These are phyloP conservation scores for Pheosia gnoma DNA, from an alignment of 2,888 invertebrate species.

Conservation along the genomic window DNA sequence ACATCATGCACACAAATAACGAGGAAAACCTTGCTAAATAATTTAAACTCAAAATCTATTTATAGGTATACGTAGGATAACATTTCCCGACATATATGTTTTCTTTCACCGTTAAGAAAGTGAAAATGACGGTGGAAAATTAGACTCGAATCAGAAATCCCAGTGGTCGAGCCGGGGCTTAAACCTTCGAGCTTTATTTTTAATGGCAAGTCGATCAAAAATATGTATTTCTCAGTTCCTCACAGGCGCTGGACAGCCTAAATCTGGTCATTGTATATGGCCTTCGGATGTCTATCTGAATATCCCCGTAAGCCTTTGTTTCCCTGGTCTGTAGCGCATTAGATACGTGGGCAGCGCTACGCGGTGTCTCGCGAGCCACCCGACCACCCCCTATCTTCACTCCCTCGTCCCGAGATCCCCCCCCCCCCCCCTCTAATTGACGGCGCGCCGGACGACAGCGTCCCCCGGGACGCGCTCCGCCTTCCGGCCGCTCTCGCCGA, in stretches of 20 bases:
- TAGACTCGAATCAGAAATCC: too few species aligned
- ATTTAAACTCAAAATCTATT: slow-evolving; percentile 21
- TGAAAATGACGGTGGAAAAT: too few species aligned
- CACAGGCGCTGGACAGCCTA: too few species aligned
- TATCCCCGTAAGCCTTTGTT: neutral
- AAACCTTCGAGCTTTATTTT: too few species aligned
- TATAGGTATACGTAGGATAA: slow-evolving; percentile 65
- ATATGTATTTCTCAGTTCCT: too few species aligned
- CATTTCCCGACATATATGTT: slow-evolving; percentile 67
- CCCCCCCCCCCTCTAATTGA: slow-evolving; percentile 75
- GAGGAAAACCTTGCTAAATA: neutral
- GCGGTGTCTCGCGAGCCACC: slow-evolving; percentile 48
- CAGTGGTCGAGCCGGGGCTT: too few species aligned
- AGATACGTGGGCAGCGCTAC: slow-evolving; percentile 45
- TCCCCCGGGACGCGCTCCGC: slow-evolving; percentile 71
- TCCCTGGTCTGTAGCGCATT: neutral
- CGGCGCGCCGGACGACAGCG: slow-evolving; percentile 70
- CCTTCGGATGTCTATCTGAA: too few species aligned
- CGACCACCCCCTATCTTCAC: slow-evolving; percentile 18
- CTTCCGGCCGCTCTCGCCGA: slow-evolving; percentile 65
- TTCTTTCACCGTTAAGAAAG: too few species aligned
- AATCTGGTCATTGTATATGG: too few species aligned
- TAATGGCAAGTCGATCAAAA: too few species aligned
- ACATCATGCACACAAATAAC: slow-evolving; percentile 35
- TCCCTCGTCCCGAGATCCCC: slow-evolving; percentile 47